Conservation (phyloP, 2,113 vertebrate species). For the Hirundichthys speculiger region DNA sequence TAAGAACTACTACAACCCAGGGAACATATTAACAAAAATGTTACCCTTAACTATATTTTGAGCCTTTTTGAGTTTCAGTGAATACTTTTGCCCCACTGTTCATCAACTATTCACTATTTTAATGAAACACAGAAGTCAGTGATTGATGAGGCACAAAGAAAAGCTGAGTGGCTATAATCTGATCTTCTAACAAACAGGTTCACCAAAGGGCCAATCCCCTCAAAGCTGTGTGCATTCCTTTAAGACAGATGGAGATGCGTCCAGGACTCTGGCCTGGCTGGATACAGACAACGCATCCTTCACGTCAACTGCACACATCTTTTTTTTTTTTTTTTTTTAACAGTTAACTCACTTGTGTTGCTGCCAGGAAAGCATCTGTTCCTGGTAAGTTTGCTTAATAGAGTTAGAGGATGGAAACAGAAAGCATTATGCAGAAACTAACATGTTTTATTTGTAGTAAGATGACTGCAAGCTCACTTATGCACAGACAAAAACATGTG, state of each 20-base stretch:
- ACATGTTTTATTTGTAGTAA: slow-evolving; percentile 23
- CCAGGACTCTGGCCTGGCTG: slow-evolving; percentile 25
- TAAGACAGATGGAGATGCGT: slow-evolving; percentile 45
- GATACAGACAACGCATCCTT: slow-evolving; percentile 45
- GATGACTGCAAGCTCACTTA: neutral
- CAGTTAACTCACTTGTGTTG: slow-evolving; percentile 63
- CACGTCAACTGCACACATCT: slow-evolving; percentile 29
- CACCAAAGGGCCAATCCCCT: slow-evolving; percentile 23
- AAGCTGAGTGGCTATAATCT: too few species aligned
- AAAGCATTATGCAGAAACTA: slow-evolving; percentile 41
- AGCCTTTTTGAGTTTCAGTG: too few species aligned
- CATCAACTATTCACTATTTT: too few species aligned
- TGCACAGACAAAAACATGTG: neutral
- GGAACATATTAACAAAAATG: too few species aligned
- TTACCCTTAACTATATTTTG: too few species aligned
- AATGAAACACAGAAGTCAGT: too few species aligned
- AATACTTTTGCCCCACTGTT: too few species aligned
- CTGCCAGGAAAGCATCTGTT: slow-evolving; percentile 53
- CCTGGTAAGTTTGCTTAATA: slow-evolving; percentile 65
- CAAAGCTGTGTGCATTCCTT: neutral
- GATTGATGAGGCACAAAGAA: too few species aligned
- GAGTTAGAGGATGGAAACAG: slow-evolving; percentile 48
- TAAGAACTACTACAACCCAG: too few species aligned
- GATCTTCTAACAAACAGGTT: neutral
- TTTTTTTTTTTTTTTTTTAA: slow-evolving; percentile 11